Percentiles rank a stretch among this genome's conserved stretches.
These are phyloP conservation scores for Patella vulgata DNA, from an alignment of 1,140 invertebrate species.

Conservation along the genomic window DNA sequence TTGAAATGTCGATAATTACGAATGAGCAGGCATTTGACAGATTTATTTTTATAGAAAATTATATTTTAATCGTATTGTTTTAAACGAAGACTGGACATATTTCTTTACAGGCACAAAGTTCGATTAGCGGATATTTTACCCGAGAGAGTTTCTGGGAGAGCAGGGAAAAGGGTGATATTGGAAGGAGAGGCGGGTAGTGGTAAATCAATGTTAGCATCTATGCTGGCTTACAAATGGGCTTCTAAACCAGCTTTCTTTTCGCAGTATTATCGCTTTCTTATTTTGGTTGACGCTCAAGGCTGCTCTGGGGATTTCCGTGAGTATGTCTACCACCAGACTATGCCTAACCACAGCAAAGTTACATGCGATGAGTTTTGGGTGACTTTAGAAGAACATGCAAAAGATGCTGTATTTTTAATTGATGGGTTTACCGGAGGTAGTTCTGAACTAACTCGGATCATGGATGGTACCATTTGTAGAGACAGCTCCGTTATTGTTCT, in stretches of 20 bases:
- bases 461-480: neutral
- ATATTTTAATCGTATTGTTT: too few species aligned
- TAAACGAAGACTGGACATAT: neutral
- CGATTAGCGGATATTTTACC: slow-evolving; percentile 39
- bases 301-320: slow-evolving; percentile 30
- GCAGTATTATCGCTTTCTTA: slow-evolving; percentile 36
- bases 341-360: slow-evolving; percentile 38
- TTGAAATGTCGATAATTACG: too few species aligned
- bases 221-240: slow-evolving; percentile 50
- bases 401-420: slow-evolving; percentile 42
- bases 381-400: slow-evolving; percentile 37
- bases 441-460: slow-evolving; percentile 24
- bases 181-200: slow-evolving; percentile 51
- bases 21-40: too few species aligned
- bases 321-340: slow-evolving; percentile 29
- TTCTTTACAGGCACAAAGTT: slow-evolving; percentile 34
- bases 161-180: slow-evolving; percentile 42
- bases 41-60: too few species aligned
- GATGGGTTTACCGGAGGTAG: slow-evolving; percentile 45
- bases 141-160: slow-evolving; percentile 16
- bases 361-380: slow-evolving; percentile 42
- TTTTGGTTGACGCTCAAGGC: slow-evolving; percentile 38
- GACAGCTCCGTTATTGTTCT: slow-evolving; percentile 30
- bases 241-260: slow-evolving; percentile 40
- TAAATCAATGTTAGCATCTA: slow-evolving; percentile 43